Percentiles rank a stretch among this genome's conserved stretches.
Evolutionary conservation across 2,888 invertebrate genomes (phyloP).

Genomic region (Pseudanteris insignis): DNA sequence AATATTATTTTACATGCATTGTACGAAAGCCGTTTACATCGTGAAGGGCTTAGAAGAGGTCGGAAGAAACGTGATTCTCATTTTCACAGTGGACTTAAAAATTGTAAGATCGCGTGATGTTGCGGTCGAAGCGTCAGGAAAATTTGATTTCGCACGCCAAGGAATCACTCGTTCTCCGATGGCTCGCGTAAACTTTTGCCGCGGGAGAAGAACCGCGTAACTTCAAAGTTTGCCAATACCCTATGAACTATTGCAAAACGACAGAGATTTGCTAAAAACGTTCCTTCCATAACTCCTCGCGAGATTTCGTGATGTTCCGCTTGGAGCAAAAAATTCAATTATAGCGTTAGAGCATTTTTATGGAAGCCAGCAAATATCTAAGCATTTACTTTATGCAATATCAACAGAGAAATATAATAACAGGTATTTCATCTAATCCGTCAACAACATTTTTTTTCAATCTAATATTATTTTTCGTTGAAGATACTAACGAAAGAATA

Average conservation of each 20-base stretch:
- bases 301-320: slow-evolving; percentile 20
- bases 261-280: neutral
- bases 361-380: too few species aligned
- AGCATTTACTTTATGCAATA: too few species aligned
- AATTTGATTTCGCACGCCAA: slow-evolving; percentile 25
- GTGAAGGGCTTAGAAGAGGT: too few species aligned
- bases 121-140: slow-evolving; percentile 5
- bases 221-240: slow-evolving; percentile 27
- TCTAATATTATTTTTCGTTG: too few species aligned
- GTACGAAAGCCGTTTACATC: too few species aligned
- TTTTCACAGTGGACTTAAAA: slow-evolving; percentile 23
- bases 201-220: slow-evolving; percentile 7
- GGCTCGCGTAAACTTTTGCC: slow-evolving; percentile 11
- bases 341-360: slow-evolving; percentile 6
- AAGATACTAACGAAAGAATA: too few species aligned
- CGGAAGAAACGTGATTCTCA: slow-evolving; percentile 10
- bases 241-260: slow-evolving; percentile 7
- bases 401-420: too few species aligned
- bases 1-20: too few species aligned
- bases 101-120: slow-evolving; percentile 31
- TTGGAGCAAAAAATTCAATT: slow-evolving; percentile 14
- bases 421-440: too few species aligned
- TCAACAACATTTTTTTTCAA: too few species aligned
- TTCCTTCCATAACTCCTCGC: slow-evolving; percentile 4
- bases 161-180: neutral